Evolutionary conservation across 2,797 vertebrate genomes (phyloP), one percentile per base, ranked within the genome.

Genomic region (Austrolebias charrua): DNA sequence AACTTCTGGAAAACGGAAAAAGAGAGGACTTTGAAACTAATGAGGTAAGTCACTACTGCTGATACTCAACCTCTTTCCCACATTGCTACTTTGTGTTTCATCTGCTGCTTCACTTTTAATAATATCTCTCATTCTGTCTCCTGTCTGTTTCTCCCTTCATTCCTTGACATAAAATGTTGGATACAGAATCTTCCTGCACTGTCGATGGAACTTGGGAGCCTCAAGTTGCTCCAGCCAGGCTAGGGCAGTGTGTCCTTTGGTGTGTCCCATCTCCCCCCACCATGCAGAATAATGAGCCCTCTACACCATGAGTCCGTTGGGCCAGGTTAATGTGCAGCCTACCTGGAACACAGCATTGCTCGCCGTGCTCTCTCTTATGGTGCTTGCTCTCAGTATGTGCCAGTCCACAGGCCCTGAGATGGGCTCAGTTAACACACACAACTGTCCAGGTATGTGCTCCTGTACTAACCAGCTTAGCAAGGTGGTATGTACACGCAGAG

Each of bases 221-320:
- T 90, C 83, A 84, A 90, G 87, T 90, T 93, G 92, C 94, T 94
- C 91, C 94, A 95, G 93, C 94, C 95, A 91, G 95, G 95, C 93
- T 96, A 95, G 93, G 92, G 94, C 93, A 89, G 86, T 92, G 87
- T 87, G 88, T 91, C 89, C 82, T 89, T 89, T 87, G 88, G 88
- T 91, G 88, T 91, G 82, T 88, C 89, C 89, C 89, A 69, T 92
- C 91, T 93, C 91, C 91, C 94, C 94, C 92, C 90, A 93, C 92
- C 92, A 95, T 96, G 95, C 93, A 94, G 93, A 96, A 96, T 93
- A 95, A 98, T 98, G 96, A 96, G 94, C 95, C 94, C 94, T 95
- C 93, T 95, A 95, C 96, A 98, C 90, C 95, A 98, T 98, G 96
- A 98, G 94, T 96, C 95, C 96, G 95, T 92, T 96, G 95, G 93